These are phyloP conservation scores for Trematomus bernacchii DNA, from an alignment of 2,797 vertebrate genomes.

Conservation along the genomic window DNA sequence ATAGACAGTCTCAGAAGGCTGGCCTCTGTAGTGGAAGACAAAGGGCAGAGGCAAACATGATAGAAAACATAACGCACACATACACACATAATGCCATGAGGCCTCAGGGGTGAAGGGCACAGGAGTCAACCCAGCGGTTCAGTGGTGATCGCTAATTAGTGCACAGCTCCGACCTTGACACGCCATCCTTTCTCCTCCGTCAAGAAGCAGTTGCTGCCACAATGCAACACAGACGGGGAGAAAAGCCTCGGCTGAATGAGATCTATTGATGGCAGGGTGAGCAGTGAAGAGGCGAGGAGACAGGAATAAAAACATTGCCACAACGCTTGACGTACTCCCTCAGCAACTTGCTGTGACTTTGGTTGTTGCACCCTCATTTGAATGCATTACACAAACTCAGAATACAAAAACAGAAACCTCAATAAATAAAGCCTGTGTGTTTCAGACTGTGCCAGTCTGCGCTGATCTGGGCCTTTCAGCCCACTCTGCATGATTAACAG, in stretches of 20 bases:
- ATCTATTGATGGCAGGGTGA: slow-evolving; percentile 79
- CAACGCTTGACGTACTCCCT: slow-evolving; percentile 74
- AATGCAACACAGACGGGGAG: slow-evolving; percentile 69
- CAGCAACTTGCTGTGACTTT: slow-evolving; percentile 76
- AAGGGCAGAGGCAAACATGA: slow-evolving; percentile 65
- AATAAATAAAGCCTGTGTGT: slow-evolving; percentile 78
- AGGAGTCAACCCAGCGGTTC: slow-evolving; percentile 73
- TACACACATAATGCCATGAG: slow-evolving; percentile 57
- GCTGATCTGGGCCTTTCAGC: slow-evolving; percentile 73
- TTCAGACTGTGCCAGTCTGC: slow-evolving; percentile 71
- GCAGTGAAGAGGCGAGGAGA: slow-evolving; percentile 74
- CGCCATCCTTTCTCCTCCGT: slow-evolving; percentile 67
- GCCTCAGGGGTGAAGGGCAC: slow-evolving; percentile 76
- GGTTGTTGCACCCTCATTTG: slow-evolving; percentile 78
- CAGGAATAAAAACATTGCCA: slow-evolving; percentile 75
- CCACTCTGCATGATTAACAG: slow-evolving; percentile 78
- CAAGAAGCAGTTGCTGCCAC: slow-evolving; percentile 74
- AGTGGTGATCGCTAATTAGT: slow-evolving; percentile 81
- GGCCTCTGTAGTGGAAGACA: slow-evolving; percentile 52
- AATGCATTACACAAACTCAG: slow-evolving; percentile 81
- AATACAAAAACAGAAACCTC: slow-evolving; percentile 78
- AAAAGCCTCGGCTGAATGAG: slow-evolving; percentile 77
- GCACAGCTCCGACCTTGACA: slow-evolving; percentile 82
- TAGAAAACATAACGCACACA: slow-evolving; percentile 63
- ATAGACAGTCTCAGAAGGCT: slow-evolving; percentile 69